A percentile compares a stretch with the other conserved stretches of the same genome.
phyloP scores from a whole-genome alignment of 2,113 vertebrate genomes.

The Solea solea region DNA sequence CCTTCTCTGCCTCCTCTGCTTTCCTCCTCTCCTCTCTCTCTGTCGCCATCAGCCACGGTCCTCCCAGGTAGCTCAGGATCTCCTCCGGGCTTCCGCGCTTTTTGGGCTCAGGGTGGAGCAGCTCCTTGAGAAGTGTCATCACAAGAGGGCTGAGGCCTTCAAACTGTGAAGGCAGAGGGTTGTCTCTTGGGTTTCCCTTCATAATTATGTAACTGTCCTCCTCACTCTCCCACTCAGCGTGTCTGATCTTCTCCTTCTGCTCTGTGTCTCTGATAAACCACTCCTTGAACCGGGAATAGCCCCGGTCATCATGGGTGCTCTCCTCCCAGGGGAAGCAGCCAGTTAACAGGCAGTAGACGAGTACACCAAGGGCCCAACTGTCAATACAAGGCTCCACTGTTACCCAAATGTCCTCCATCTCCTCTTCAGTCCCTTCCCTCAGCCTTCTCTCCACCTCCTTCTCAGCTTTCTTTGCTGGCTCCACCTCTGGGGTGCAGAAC shows the following conservation, averaged over 20 bases:
- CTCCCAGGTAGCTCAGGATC: slow-evolving; percentile 83
- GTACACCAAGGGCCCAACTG: slow-evolving; percentile 89
- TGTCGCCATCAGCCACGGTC: slow-evolving; percentile 79
- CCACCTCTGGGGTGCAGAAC: slow-evolving; percentile 88
- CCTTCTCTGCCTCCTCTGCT: slow-evolving; percentile 73
- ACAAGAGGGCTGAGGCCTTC: slow-evolving; percentile 75
- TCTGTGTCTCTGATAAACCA: slow-evolving; percentile 81
- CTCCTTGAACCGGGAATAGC: slow-evolving; percentile 80
- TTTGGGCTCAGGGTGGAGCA: slow-evolving; percentile 84
- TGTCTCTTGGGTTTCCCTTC: slow-evolving; percentile 42
- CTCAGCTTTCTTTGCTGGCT: slow-evolving; percentile 64
- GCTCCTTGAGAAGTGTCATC: slow-evolving; percentile 83
- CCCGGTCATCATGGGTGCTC: slow-evolving; percentile 80
- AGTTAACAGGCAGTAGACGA: slow-evolving; percentile 86
- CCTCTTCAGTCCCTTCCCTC: slow-evolving; percentile 52
- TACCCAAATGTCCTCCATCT: slow-evolving; percentile 76
- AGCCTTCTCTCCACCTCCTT: slow-evolving; percentile 36
- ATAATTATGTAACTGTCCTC: slow-evolving; percentile 33
- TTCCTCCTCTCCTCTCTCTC: slow-evolving; percentile 75
- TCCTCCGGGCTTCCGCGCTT: slow-evolving; percentile 83
- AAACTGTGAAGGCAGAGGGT: slow-evolving; percentile 82
- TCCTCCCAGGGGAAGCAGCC: slow-evolving; percentile 90
- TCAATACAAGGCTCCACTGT: slow-evolving; percentile 85
- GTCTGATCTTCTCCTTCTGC: slow-evolving; percentile 2
- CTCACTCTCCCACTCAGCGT: background rate